Evolutionary conservation across 2,113 vertebrate genomes (phyloP).

Genomic region (Grallaria varia): DNA sequence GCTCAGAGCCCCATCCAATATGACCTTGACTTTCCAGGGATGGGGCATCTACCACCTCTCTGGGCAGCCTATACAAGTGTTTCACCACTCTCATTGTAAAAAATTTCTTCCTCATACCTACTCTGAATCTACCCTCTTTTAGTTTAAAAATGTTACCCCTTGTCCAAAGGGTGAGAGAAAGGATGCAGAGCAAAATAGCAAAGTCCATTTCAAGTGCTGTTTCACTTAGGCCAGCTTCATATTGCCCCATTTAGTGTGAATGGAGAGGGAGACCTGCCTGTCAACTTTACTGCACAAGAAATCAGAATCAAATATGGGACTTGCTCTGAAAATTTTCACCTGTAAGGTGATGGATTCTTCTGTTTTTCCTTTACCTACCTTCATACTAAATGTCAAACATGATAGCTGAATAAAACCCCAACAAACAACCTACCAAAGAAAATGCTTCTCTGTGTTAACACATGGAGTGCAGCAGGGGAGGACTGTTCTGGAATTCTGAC

Average conservation of each 20-base stretch:
- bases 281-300: not conserved
- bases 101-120: not conserved
- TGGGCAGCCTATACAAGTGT: no score
- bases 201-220: not conserved
- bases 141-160: not conserved
- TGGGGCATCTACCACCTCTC: not conserved
- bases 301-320: not conserved
- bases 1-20: not conserved
- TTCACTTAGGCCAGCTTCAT: not conserved
- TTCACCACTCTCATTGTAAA: not conserved
- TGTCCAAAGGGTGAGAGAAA: not conserved
- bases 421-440: not conserved
- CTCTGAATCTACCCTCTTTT: not conserved
- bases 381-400: not conserved
- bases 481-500: not conserved
- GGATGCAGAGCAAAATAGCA: not conserved
- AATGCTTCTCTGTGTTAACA: not conserved
- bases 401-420: not conserved
- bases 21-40: not conserved
- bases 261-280: not conserved
- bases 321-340: not conserved
- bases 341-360: not conserved
- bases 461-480: accelerated
- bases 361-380: not conserved
- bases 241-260: not conserved